Percentiles rank a stretch among this genome's conserved stretches.
phyloP scores from a whole-genome alignment of 64 coral and sea anemone species.

The Astreopora myriophthalma region DNA sequence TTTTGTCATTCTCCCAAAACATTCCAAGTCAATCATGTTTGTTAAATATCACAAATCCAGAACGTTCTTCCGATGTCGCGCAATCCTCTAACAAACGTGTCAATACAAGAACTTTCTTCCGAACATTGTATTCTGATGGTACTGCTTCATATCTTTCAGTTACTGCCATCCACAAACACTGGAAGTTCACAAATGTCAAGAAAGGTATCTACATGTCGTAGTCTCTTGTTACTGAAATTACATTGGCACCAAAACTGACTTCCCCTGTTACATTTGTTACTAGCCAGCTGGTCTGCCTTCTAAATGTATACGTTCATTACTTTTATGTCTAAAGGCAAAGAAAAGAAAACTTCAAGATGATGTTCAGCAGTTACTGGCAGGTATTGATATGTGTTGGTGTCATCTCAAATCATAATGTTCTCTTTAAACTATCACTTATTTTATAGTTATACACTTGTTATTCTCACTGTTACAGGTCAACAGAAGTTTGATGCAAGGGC shows the following conservation, averaged over 20 bases:
- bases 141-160: too few species aligned
- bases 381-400: not conserved
- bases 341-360: conserved; percentile 34
- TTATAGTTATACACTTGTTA: not conserved
- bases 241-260: too few species aligned
- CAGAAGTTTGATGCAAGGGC: conserved; percentile 24
- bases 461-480: not conserved
- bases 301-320: not conserved
- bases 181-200: conserved; percentile 15
- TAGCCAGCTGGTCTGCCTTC: too few species aligned
- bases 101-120: too few species aligned
- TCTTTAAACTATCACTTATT: not conserved
- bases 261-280: too few species aligned
- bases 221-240: not conserved
- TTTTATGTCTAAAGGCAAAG: not conserved
- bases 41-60: too few species aligned
- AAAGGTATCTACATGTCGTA: conserved; percentile 22
- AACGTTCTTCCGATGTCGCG: too few species aligned
- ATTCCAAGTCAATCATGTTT: too few species aligned
- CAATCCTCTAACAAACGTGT: too few species aligned
- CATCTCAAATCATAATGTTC: not conserved
- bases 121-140: too few species aligned
- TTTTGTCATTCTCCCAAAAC: too few species aligned
- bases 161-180: not conserved
- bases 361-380: conserved; percentile 20